Conservation (phyloP, 2,797 vertebrate genomes). For the Lindbergichthys nudifrons region DNA sequence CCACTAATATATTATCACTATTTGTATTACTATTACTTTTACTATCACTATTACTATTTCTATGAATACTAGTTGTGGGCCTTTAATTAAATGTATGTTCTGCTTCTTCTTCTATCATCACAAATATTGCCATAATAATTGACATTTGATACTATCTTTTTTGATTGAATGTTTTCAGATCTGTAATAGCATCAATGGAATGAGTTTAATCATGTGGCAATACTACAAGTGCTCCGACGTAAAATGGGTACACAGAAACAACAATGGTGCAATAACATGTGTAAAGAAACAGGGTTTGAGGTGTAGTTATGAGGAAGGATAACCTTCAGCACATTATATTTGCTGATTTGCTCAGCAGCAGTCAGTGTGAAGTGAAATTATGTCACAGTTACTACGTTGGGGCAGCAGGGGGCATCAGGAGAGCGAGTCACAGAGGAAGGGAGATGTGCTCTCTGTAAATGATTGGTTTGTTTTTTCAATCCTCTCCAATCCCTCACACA, state of each 20-base stretch:
- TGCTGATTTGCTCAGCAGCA: background rate
- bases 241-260: background rate
- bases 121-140: no score
- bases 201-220: no score
- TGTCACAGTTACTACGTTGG: slow-evolving; percentile 10
- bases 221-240: background rate
- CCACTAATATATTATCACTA: no score
- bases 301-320: slow-evolving; percentile 2
- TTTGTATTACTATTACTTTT: no score
- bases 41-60: no score
- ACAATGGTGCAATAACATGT: background rate
- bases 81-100: no score
- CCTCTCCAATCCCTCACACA: slow-evolving; percentile 23
- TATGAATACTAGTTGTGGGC: no score
- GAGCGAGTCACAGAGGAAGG: background rate
- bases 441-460: slow-evolving; percentile 34
- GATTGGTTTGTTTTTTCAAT: slow-evolving; percentile 43
- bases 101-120: no score
- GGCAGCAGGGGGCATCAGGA: slow-evolving; percentile 62
- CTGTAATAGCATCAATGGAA: no score
- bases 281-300: background rate
- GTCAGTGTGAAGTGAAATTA: background rate
- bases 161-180: background rate
- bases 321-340: background rate
- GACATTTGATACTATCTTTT: background rate